Conservation (phyloP, 2,797 vertebrate genomes). For the Chaetophractus vellerosus region DNA sequence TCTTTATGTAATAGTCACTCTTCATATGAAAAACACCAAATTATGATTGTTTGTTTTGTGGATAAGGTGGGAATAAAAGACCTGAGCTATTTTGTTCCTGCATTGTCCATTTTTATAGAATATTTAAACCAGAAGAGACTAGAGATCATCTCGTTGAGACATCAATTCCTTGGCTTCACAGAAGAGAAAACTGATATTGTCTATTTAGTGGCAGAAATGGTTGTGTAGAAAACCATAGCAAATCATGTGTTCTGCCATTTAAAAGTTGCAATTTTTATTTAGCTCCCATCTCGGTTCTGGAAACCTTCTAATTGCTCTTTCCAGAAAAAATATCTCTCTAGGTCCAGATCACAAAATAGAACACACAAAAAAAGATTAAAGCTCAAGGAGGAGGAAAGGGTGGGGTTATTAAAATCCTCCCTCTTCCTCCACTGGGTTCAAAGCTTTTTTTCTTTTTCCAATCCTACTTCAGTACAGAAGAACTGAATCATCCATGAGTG, state of each 20-base stretch:
- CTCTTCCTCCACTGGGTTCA: background rate
- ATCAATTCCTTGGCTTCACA: conserved; percentile 20
- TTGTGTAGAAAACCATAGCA: conserved; percentile 45
- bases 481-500: background rate
- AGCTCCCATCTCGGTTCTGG: conserved; percentile 34
- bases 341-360: conserved; percentile 67
- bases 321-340: conserved; percentile 62
- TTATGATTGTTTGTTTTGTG: conserved; percentile 9
- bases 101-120: background rate
- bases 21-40: conserved; percentile 18
- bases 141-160: background rate
- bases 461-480: background rate
- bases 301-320: conserved; percentile 47
- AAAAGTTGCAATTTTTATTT: conserved; percentile 59
- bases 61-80: background rate
- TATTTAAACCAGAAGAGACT: background rate
- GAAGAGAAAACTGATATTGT: conserved; percentile 61
- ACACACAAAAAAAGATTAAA: conserved; percentile 52
- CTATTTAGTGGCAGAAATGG: conserved; percentile 51
- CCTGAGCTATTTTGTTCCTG: background rate
- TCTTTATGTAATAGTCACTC: conserved; percentile 5
- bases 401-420: conserved; percentile 54
- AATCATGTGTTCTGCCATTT: conserved; percentile 49
- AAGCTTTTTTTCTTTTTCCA: background rate
- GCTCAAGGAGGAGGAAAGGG: conserved; percentile 67